These are phyloP conservation scores for Pocillopora verrucosa DNA, from an alignment of 64 coral and sea anemone species.

Conservation along the genomic window DNA sequence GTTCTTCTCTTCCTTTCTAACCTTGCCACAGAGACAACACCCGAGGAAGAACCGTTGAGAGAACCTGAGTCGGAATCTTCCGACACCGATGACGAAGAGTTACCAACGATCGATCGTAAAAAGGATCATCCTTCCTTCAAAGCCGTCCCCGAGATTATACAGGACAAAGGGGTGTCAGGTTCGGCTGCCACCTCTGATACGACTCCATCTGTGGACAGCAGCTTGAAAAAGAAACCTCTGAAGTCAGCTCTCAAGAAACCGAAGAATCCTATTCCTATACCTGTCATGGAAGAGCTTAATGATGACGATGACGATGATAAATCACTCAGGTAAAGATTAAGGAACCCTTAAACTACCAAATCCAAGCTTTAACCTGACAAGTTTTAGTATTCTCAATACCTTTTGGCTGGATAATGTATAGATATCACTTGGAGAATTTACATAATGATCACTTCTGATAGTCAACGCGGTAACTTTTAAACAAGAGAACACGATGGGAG, in stretches of 20 bases:
- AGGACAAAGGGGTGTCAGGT: conserved; percentile 70
- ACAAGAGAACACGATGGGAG: too few relatives aligned
- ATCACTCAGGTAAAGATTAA: conserved; percentile 3
- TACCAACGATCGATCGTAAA: conserved; percentile 24
- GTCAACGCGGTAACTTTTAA: too few relatives aligned
- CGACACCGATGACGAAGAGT: conserved; percentile 79
- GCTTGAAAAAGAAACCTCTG: conserved; percentile 74
- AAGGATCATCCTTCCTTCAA: conserved; percentile 38
- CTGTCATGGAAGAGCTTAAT: conserved; percentile 35
- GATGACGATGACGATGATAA: not conserved
- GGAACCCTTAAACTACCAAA: too few relatives aligned
- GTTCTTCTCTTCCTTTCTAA: not conserved
- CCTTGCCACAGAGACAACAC: conserved; percentile 72
- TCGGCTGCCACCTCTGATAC: conserved; percentile 62
- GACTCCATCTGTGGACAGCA: conserved; percentile 53
- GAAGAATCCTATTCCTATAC: conserved; percentile 43
- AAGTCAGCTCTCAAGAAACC: conserved; percentile 92
- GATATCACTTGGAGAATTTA: too few relatives aligned
- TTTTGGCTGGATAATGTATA: too few relatives aligned
- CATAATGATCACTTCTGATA: too few relatives aligned
- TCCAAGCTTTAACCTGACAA: too few relatives aligned
- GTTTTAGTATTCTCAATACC: too few relatives aligned
- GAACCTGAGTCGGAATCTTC: conserved; percentile 69
- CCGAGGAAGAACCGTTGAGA: conserved; percentile 72
- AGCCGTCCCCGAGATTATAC: conserved; percentile 55